These are phyloP conservation scores for Cacoxenus indagator DNA, from an alignment of 2,888 invertebrate species.

Conservation along the genomic window DNA sequence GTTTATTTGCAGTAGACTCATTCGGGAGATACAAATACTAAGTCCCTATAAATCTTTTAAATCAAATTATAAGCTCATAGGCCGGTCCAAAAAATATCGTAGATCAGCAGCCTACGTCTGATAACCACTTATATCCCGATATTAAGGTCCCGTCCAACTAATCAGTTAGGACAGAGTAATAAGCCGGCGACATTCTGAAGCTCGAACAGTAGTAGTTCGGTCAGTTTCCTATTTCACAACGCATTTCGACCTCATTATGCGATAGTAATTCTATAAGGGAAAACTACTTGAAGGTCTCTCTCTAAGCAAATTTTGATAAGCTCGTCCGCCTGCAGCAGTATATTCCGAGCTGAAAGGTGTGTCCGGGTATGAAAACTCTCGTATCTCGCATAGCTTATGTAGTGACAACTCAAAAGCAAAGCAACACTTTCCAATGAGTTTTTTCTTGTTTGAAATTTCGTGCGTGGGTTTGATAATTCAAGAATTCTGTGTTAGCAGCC, in stretches of 20 bases:
- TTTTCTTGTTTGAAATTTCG: conserved; percentile 47
- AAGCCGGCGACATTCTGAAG: background rate
- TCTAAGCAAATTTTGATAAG: background rate
- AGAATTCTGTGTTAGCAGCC: conserved; percentile 41
- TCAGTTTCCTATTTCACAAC: background rate
- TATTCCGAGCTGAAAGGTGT: too few species aligned
- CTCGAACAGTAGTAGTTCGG: background rate
- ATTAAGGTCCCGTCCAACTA: background rate
- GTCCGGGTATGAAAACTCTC: background rate
- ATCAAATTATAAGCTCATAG: too few species aligned
- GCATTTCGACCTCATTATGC: background rate
- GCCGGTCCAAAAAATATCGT: too few species aligned
- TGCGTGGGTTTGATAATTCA: conserved; percentile 51
- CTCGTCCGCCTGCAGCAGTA: too few species aligned
- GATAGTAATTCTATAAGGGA: background rate
- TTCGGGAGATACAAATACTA: too few species aligned
- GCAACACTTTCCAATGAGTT: conserved; percentile 6
- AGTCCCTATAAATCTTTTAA: too few species aligned
- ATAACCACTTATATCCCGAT: too few species aligned
- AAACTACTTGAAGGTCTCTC: background rate
- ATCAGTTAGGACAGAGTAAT: background rate
- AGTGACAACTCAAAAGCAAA: background rate
- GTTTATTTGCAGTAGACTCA: background rate
- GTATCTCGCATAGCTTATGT: background rate
- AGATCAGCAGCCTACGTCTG: too few species aligned